Percentiles rank a stretch among this genome's conserved stretches.
These are phyloP conservation scores for Acipenser transmontanus DNA, from an alignment of 2,797 vertebrate species.

Conservation along the genomic window DNA sequence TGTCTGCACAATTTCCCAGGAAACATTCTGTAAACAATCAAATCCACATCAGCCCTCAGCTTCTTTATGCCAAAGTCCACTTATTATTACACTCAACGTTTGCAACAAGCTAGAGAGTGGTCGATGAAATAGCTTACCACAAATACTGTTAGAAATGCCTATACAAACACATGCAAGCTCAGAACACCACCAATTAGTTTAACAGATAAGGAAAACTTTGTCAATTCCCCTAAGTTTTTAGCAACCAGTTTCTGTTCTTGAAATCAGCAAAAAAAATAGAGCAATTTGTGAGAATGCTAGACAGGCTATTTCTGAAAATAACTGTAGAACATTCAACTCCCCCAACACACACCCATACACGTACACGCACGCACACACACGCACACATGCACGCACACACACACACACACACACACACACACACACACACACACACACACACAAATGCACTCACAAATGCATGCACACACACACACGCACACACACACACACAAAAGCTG, in stretches of 20 bases:
- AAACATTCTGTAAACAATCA: constrained; percentile 6
- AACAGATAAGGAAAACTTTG: background rate
- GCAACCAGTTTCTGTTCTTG: constrained; percentile 1
- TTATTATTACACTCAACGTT: background rate
- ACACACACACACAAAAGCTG: no score
- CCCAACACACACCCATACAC: no score
- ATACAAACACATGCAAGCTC: background rate
- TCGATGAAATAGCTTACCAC: background rate
- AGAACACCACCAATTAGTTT: background rate
- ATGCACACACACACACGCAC: no score
- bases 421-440: no score
- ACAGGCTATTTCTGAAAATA: background rate
- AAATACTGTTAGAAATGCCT: background rate
- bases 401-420: no score
- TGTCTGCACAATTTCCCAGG: constrained; percentile 3
- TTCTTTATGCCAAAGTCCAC: background rate
- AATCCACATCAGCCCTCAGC: background rate
- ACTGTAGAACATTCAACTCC: background rate
- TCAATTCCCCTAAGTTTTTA: background rate
- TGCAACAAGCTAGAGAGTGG: background rate
- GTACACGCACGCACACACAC: no score
- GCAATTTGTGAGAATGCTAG: background rate
- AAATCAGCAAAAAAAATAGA: background rate
- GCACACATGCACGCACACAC: no score
- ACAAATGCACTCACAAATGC: no score